Evolutionary conservation across 2,113 vertebrate species (phyloP).

Genomic region (Pithys albifrons): DNA sequence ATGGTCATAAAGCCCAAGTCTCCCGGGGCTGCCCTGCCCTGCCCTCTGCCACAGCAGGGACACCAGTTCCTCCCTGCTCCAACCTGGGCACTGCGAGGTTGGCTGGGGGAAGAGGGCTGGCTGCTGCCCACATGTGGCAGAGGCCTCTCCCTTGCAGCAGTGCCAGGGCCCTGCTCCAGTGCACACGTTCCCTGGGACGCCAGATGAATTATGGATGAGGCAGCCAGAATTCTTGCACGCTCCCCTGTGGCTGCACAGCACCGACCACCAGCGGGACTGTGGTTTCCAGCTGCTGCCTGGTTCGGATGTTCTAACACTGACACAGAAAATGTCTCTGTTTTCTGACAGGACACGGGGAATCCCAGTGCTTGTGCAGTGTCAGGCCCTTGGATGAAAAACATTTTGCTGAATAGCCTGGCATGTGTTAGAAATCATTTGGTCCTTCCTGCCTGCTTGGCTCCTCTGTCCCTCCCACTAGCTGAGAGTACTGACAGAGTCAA

Average conservation of each 20-base stretch:
- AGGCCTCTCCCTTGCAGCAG: not conserved
- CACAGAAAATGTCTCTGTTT: not conserved
- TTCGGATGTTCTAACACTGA: not conserved
- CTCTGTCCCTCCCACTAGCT: not conserved
- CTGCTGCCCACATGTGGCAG: accelerated
- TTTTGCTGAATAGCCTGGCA: not conserved
- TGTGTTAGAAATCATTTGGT: not conserved
- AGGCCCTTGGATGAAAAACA: accelerated
- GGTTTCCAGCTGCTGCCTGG: not conserved
- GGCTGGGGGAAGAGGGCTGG: not conserved
- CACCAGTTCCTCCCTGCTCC: accelerated
- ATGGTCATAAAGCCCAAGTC: accelerated
- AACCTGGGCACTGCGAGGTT: not conserved
- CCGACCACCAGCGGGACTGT: not conserved
- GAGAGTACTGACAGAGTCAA: not conserved
- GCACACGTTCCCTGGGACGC: accelerated
- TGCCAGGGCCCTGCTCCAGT: not conserved
- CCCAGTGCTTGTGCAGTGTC: not conserved
- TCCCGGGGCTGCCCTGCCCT: not conserved
- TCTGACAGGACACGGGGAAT: not conserved
- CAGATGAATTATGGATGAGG: conserved; percentile 19
- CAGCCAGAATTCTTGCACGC: not conserved
- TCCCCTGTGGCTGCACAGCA: not conserved
- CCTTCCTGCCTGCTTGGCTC: not conserved
- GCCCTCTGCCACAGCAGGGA: not conserved